phyloP scores from a whole-genome alignment of 2,888 invertebrate species.

The Phaedon cochleariae region DNA sequence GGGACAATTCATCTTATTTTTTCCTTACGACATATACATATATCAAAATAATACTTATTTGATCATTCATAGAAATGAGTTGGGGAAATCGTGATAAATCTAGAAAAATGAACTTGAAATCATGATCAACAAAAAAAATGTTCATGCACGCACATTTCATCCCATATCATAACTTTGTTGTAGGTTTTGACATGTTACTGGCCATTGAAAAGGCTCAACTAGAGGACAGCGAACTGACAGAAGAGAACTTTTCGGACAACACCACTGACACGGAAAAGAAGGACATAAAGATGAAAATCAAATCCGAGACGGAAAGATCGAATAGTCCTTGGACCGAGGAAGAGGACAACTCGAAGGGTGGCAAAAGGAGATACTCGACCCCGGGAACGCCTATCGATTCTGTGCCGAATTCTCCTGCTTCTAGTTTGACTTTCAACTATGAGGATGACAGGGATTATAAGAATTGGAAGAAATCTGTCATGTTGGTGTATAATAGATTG shows the following conservation, averaged over 20 bases:
- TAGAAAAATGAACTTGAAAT: too few relatives aligned
- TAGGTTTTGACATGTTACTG: constrained; percentile 60
- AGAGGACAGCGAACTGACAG: constrained; percentile 53
- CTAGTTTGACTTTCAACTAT: constrained; percentile 62
- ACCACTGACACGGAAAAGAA: constrained; percentile 48
- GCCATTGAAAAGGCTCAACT: constrained; percentile 58
- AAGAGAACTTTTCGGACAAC: constrained; percentile 51
- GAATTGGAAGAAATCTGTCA: constrained; percentile 89
- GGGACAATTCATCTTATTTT: too few relatives aligned
- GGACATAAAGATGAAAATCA: constrained; percentile 55
- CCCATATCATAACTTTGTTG: too few relatives aligned
- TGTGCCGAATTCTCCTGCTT: constrained; percentile 69
- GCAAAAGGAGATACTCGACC: constrained; percentile 58
- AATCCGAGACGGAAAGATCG: constrained; percentile 63
- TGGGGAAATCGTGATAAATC: too few relatives aligned
- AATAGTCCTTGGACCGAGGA: constrained; percentile 68
- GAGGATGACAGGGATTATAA: constrained; percentile 82
- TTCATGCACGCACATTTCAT: too few relatives aligned
- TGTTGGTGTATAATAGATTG: constrained; percentile 79
- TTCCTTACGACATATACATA: too few relatives aligned
- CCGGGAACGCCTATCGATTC: constrained; percentile 69
- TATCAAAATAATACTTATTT: too few relatives aligned
- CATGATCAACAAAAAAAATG: too few relatives aligned
- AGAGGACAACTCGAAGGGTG: constrained; percentile 55
- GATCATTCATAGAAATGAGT: too few relatives aligned